Percentiles rank a stretch among this genome's conserved stretches.
Conservation (phyloP, 2,888 invertebrate species). For the Synergus gifuensis region DNA sequence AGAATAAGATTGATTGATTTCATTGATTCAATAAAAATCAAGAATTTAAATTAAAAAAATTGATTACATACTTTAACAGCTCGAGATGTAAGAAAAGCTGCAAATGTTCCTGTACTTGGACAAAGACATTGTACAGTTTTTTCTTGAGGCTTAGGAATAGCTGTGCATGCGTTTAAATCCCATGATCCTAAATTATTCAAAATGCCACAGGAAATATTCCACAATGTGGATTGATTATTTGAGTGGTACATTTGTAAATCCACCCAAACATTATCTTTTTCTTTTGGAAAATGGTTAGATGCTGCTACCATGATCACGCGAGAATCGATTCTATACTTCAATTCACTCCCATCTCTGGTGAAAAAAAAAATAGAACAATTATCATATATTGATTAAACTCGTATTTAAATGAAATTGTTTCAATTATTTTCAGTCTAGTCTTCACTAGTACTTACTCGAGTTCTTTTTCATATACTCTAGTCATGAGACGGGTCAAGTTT, state of each 20-base stretch:
- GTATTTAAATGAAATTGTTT: not conserved
- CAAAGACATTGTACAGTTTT: conserved; percentile 81
- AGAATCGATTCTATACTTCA: conserved; percentile 84
- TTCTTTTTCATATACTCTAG: conserved; percentile 82
- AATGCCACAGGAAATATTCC: conserved; percentile 79
- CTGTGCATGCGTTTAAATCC: conserved; percentile 82
- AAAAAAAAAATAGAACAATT: conserved; percentile 26
- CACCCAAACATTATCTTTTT: conserved; percentile 76
- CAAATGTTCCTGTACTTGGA: conserved; percentile 82
- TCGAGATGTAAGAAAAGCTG: conserved; percentile 81
- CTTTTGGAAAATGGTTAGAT: conserved; percentile 57
- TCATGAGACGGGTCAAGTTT: conserved; percentile 82
- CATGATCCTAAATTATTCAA: conserved; percentile 80
- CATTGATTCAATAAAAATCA: conserved; percentile 22
- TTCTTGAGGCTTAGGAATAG: conserved; percentile 62
- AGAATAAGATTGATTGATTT: conserved; percentile 6
- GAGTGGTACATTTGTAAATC: conserved; percentile 78
- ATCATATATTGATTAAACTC: not conserved
- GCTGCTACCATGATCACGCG: conserved; percentile 78
- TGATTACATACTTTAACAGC: conserved; percentile 64
- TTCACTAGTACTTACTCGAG: conserved; percentile 80
- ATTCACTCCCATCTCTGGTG: conserved; percentile 82
- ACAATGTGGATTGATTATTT: conserved; percentile 76
- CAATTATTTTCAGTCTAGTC: conserved; percentile 48
- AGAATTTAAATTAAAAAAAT: conserved; percentile 40